Conservation (phyloP, 2,113 vertebrate genomes). For the Ammodramus savannarum region DNA sequence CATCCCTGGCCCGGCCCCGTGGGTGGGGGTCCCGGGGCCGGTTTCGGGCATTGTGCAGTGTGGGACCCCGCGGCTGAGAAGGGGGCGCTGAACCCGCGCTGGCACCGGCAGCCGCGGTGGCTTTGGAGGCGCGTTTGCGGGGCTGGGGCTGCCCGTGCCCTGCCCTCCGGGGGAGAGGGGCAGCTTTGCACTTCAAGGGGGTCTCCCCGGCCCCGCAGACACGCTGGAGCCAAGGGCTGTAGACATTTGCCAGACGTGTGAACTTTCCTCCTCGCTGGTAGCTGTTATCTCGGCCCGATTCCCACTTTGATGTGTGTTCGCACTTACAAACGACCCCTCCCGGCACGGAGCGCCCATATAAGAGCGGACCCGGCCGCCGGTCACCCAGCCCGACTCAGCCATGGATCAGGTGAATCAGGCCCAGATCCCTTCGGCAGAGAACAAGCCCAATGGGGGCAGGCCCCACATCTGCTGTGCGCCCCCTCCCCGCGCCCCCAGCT, state of each 20-base stretch:
- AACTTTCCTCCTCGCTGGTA: not conserved
- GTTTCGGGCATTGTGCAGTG: not conserved
- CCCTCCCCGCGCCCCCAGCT: not conserved
- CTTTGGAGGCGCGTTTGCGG: not conserved
- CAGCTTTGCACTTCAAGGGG: conserved; percentile 59
- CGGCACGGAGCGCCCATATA: not conserved
- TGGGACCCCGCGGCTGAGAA: not conserved
- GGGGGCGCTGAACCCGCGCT: rapidly evolving
- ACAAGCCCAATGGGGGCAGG: not conserved
- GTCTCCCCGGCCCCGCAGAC: conserved; percentile 3
- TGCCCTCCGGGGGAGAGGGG: not conserved
- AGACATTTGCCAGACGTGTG: conserved; percentile 59
- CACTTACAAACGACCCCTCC: conserved; percentile 23
- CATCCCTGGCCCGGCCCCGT: not conserved
- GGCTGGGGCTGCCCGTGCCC: not conserved
- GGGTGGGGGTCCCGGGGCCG: no score
- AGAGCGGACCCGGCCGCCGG: not conserved
- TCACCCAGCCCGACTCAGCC: not conserved
- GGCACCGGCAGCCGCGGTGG: rapidly evolving
- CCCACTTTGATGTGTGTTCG: conserved; percentile 60
- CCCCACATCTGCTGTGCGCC: conserved; percentile 33
- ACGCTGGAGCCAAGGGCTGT: conserved; percentile 48
- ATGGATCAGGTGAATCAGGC: not conserved
- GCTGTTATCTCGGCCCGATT: conserved; percentile 29
- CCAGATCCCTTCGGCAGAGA: not conserved